Percentiles rank a stretch among this genome's conserved stretches.
Evolutionary conservation across 64 coral and sea anemone species (phyloP).

Genomic region (Pocillopora verrucosa): DNA sequence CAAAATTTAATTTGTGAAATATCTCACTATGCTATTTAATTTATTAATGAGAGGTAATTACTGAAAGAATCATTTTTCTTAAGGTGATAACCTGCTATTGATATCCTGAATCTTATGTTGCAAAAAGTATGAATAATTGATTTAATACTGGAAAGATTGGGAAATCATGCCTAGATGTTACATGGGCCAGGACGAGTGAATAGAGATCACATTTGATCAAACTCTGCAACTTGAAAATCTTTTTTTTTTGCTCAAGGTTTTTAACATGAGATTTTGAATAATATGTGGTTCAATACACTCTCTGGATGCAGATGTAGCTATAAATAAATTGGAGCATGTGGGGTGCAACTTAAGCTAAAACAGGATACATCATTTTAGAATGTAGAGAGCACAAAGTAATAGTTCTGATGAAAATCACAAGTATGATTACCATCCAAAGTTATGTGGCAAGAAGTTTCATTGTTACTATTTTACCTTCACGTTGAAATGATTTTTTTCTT

Average conservation of each 20-base stretch:
- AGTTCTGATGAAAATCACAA: too few relatives aligned
- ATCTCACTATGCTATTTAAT: background rate
- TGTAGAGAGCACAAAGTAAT: too few relatives aligned
- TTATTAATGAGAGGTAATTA: background rate
- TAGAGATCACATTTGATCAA: background rate
- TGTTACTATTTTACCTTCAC: too few relatives aligned
- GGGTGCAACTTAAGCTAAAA: too few relatives aligned
- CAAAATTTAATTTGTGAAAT: background rate
- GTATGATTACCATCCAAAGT: too few relatives aligned
- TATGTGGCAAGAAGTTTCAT: too few relatives aligned
- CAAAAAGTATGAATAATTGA: constrained; percentile 9
- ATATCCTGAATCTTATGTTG: background rate
- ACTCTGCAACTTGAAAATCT: background rate
- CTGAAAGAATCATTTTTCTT: background rate
- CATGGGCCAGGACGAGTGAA: background rate
- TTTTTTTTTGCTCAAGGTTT: background rate
- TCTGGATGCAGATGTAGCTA: too few relatives aligned
- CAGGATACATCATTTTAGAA: too few relatives aligned
- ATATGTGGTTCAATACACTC: too few relatives aligned
- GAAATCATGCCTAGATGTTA: background rate
- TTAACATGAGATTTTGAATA: background rate
- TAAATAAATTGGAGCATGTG: too few relatives aligned
- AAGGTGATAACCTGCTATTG: background rate
- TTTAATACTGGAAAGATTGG: background rate
- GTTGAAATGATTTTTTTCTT: too few relatives aligned